Evolutionary conservation across 2,113 vertebrate species (phyloP), one percentile per base, ranked within the genome.

Genomic region (Monarcha castaneiventris): DNA sequence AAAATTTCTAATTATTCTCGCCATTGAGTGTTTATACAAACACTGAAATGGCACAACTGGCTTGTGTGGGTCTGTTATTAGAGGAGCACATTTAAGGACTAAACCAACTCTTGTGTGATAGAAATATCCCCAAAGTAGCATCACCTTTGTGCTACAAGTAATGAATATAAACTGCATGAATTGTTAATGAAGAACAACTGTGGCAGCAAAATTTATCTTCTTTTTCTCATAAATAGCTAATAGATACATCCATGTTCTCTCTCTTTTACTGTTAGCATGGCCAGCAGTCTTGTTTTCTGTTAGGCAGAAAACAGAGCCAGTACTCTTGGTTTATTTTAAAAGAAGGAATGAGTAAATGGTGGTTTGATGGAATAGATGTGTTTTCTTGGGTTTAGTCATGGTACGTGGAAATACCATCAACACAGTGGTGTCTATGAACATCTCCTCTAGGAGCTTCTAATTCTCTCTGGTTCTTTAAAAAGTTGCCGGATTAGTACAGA

Each of bases 181-280:
- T 91, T 93, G 32, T 94, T 91, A 90, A 96, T 85, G 78, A 93
- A 77, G 67, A 93, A 86, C 66, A 93, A 94, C 81, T 9, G 59
- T 74, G 63, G 51, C 35, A 63, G 51, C 82, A 91, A 75, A 94
- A 93, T 91, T 90, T 94, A 51, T 85, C 84, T 62, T 82, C 67
- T 88, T 95, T 95, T 84, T 35, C 54, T 93, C 85, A 96, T 96
- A 91, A 97, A 96, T 95, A 90, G 55, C 74, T 95, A 87, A 95
- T 80, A 91, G 62, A 83, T 76, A 94, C 84, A 96, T 88, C n/a
- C 59, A 90, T 90, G 55, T 93, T 96, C 49, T 82, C 27, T 71
- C 29, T 72, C 29, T 69, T 44, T 63, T 49, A 22, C 46, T 90
- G 67, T 91, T 87, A 88, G 55, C 35, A 22, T 74, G 64, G 32